Percentiles rank a stretch among this genome's conserved stretches.
These are phyloP conservation scores for Coelopa frigida DNA, from an alignment of 1,140 invertebrate genomes.

Conservation along the genomic window DNA sequence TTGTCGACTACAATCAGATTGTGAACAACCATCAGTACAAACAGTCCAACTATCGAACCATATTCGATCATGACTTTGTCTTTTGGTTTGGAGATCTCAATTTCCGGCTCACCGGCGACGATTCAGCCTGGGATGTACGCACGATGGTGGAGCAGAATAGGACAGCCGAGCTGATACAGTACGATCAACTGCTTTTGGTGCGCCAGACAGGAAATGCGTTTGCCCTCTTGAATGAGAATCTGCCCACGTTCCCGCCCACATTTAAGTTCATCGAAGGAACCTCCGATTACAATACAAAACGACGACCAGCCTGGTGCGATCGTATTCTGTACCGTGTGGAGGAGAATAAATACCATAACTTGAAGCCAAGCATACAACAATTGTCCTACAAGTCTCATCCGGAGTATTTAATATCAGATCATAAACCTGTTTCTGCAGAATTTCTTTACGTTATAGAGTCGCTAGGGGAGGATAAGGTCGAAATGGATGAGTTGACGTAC, in stretches of 20 bases:
- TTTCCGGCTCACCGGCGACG: conserved; percentile 68
- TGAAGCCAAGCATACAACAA: conserved; percentile 58
- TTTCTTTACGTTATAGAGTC: conserved; percentile 52
- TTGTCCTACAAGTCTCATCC: conserved; percentile 79
- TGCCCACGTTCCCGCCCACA: conserved; percentile 74
- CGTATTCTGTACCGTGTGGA: conserved; percentile 85
- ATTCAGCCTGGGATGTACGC: conserved; percentile 64
- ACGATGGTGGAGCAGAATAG: conserved; percentile 58
- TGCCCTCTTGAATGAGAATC: conserved; percentile 65
- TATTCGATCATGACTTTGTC: conserved; percentile 90
- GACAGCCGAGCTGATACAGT: conserved; percentile 55
- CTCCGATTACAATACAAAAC: conserved; percentile 69
- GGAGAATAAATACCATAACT: conserved; percentile 28
- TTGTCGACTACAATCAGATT: conserved; percentile 84
- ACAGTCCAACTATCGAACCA: conserved; percentile 63
- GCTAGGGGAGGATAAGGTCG: too few relatives aligned
- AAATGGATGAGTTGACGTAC: too few relatives aligned
- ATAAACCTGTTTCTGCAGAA: conserved; percentile 92
- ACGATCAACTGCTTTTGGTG: conserved; percentile 65
- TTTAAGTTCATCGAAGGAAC: conserved; percentile 74
- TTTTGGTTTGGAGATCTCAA: conserved; percentile 95
- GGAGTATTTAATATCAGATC: conserved; percentile 84
- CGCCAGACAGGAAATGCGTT: conserved; percentile 70
- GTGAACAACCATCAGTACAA: conserved; percentile 63
- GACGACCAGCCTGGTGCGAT: conserved; percentile 98